phyloP scores from a whole-genome alignment of 2,113 vertebrate species.

The Ochotona curzoniae region DNA sequence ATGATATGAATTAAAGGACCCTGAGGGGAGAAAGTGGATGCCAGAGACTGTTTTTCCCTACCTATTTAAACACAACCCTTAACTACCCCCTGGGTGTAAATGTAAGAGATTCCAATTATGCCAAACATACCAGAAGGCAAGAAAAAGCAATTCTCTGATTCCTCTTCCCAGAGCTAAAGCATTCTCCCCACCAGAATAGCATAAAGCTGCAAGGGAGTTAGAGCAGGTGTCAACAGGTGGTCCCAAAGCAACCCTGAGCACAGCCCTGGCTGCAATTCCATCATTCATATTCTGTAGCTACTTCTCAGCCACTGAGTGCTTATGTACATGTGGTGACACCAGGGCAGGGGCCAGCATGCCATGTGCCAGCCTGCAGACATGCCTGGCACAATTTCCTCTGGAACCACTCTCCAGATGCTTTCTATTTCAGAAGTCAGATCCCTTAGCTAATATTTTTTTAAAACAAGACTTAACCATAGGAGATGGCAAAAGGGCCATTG shows the following conservation, averaged over 20 bases:
- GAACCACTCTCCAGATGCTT: not conserved
- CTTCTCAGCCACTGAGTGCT: not conserved
- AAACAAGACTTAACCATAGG: conserved; percentile 9
- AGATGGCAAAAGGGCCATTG: not conserved
- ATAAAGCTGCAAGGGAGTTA: not conserved
- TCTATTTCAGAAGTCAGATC: conserved; percentile 50
- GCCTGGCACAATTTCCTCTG: not conserved
- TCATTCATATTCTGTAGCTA: not conserved
- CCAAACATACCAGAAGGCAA: not conserved
- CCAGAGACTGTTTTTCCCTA: not conserved
- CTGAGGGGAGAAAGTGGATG: not conserved
- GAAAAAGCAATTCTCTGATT: not conserved
- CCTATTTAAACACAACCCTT: not conserved
- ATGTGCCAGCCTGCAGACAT: not conserved
- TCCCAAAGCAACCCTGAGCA: not conserved
- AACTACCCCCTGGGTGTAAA: not conserved
- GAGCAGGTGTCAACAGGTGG: not conserved
- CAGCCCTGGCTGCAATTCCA: not conserved
- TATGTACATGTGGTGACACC: not conserved
- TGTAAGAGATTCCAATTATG: not conserved
- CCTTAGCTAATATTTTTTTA: not conserved
- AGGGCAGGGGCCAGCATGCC: not conserved
- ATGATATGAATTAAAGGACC: not conserved
- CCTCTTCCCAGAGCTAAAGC: not conserved
- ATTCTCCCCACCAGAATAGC: not conserved